Evolutionary conservation across 2,113 vertebrate genomes (phyloP).

Genomic region (Serilophus lunatus): DNA sequence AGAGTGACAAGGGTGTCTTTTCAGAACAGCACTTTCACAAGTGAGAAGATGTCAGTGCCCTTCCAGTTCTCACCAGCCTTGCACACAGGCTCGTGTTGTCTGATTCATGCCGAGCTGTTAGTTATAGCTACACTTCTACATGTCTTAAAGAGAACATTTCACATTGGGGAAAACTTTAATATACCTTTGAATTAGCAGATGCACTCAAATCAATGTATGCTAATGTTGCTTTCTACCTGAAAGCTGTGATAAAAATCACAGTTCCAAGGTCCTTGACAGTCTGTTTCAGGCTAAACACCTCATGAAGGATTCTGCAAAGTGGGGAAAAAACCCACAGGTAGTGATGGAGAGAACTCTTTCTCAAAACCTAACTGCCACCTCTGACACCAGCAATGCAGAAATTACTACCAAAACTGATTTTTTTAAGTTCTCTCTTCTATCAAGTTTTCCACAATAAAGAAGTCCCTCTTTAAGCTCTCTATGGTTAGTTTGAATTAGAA

Average conservation of each 20-base stretch:
- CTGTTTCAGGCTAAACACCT: background rate
- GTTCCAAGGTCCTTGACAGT: background rate
- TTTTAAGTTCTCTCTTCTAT: constrained; percentile 5
- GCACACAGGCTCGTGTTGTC: background rate
- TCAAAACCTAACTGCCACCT: constrained; percentile 13
- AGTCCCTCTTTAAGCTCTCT: constrained; percentile 41
- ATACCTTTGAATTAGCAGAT: background rate
- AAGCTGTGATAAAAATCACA: constrained; percentile 25
- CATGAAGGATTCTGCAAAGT: background rate
- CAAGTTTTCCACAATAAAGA: constrained; percentile 43
- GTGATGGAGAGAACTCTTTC: background rate
- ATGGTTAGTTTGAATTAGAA: constrained; percentile 27
- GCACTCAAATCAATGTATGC: background rate
- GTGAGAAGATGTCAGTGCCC: constrained; percentile 2
- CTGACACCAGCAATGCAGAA: background rate
- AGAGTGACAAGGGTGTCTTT: background rate
- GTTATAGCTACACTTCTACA: background rate
- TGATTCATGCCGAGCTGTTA: background rate
- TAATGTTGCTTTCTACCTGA: background rate
- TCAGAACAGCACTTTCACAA: background rate
- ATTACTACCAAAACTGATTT: background rate
- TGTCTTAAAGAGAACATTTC: constrained; percentile 60
- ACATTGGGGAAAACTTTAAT: constrained; percentile 54
- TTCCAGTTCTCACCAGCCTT: constrained; percentile 14
- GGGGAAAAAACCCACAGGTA: background rate